A percentile compares a stretch with the other conserved stretches of the same genome.
Conservation (phyloP, 2,113 vertebrate species). For the Lampris megalopsis region DNA sequence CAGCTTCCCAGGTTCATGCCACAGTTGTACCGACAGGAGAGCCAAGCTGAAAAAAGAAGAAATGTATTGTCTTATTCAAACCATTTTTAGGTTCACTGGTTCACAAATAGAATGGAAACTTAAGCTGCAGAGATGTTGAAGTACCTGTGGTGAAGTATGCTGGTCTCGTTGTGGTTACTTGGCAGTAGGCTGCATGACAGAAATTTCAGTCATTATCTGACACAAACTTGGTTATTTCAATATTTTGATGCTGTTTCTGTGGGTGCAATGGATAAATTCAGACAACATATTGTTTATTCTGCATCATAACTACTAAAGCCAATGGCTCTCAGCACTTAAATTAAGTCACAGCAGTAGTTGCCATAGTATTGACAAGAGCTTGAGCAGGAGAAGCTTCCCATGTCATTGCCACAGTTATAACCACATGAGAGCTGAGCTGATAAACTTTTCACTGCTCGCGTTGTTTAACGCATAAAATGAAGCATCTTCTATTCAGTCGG, state of each 20-base stretch:
- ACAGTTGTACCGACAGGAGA: conserved; percentile 51
- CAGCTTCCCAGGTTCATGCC: conserved; percentile 56
- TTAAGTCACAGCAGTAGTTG: conserved; percentile 48
- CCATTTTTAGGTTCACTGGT: no score
- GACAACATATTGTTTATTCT: no score
- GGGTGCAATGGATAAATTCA: no score
- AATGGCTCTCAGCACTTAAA: not conserved
- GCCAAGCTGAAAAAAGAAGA: not conserved
- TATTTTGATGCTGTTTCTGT: no score
- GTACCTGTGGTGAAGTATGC: conserved; percentile 4
- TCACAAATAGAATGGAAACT: not conserved
- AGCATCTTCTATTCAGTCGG: no score
- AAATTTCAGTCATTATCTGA: not conserved
- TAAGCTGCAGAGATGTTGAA: not conserved
- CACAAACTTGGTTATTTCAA: no score
- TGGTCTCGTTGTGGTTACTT: not conserved
- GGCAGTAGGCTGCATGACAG: not conserved
- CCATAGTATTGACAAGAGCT: conserved; percentile 46
- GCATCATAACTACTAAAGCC: no score
- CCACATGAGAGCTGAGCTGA: conserved; percentile 29
- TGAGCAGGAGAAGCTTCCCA: conserved; percentile 63
- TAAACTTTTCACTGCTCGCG: not conserved
- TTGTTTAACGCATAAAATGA: no score
- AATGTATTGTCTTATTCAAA: no score
- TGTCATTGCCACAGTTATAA: conserved; percentile 56